Conservation (phyloP, 1,140 invertebrate genomes). For the Papilio dardanus region DNA sequence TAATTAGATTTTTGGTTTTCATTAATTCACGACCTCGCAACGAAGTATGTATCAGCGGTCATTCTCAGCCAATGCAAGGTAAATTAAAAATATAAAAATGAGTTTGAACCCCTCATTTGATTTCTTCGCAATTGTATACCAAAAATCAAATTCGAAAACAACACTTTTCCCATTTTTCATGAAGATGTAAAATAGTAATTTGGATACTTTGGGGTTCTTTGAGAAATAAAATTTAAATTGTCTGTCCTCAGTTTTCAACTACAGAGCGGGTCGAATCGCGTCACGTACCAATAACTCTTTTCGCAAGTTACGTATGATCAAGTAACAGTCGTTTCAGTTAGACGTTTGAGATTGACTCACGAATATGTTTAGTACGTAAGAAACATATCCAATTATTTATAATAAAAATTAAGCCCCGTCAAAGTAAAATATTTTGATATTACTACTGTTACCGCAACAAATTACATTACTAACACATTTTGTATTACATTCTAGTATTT, state of each 20-base stretch:
- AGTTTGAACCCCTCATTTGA: not conserved
- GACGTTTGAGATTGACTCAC: not conserved
- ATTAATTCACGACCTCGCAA: not conserved
- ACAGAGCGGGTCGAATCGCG: not conserved
- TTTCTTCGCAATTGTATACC: not conserved
- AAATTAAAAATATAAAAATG: not conserved
- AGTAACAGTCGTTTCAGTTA: not conserved
- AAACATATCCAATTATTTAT: too few relatives aligned
- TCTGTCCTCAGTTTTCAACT: not conserved
- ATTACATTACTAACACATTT: too few relatives aligned
- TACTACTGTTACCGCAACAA: too few relatives aligned
- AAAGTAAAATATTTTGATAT: too few relatives aligned
- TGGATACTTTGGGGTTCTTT: not conserved
- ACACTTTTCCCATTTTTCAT: too few relatives aligned
- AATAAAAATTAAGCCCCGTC: too few relatives aligned
- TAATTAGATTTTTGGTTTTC: conserved; percentile 14
- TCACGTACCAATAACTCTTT: conserved; percentile 14
- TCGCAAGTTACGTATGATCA: conserved; percentile 8
- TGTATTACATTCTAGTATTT: too few relatives aligned
- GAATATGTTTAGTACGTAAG: too few relatives aligned
- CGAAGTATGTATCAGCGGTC: not conserved
- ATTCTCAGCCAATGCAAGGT: not conserved
- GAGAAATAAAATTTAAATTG: not conserved
- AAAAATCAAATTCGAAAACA: not conserved
- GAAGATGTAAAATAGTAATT: not conserved